Percentiles rank a stretch among this genome's conserved stretches.
phyloP scores from a whole-genome alignment of 1,140 invertebrate species.

The Brachionus rotundiformis region DNA sequence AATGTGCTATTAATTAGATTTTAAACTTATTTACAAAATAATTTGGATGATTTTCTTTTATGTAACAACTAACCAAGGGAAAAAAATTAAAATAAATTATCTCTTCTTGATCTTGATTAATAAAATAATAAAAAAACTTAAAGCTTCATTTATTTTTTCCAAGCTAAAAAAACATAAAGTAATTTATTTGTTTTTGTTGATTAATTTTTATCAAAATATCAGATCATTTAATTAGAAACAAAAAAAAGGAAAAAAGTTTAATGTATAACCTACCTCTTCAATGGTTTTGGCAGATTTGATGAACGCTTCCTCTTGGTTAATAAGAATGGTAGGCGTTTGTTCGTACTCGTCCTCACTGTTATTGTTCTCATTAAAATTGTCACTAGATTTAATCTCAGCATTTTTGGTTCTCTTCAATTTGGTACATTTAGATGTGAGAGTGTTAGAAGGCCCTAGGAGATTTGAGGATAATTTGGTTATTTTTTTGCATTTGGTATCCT shows the following conservation, averaged over 20 bases:
- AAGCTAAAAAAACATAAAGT: too few relatives aligned
- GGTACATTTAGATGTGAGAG: background rate
- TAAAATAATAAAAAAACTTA: too few relatives aligned
- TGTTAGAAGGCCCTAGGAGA: background rate
- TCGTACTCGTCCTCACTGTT: conserved; percentile 51
- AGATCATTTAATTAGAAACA: too few relatives aligned
- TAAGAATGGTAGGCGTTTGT: background rate
- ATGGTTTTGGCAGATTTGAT: conserved; percentile 30
- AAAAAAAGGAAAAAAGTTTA: background rate
- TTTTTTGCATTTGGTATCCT: background rate
- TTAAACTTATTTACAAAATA: too few relatives aligned
- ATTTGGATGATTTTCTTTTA: too few relatives aligned
- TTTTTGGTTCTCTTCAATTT: conserved; percentile 16
- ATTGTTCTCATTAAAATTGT: conserved; percentile 25
- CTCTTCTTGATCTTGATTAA: too few relatives aligned
- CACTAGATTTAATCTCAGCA: background rate
- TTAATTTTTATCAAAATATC: too few relatives aligned
- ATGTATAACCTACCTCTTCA: conserved; percentile 2
- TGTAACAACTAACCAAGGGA: too few relatives aligned
- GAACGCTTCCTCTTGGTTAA: conserved; percentile 10
- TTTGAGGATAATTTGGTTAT: background rate
- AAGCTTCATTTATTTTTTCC: too few relatives aligned
- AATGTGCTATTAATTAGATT: too few relatives aligned
- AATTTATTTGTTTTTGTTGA: too few relatives aligned
- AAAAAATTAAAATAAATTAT: too few relatives aligned